A percentile compares a stretch with the other conserved stretches of the same genome.
Conservation (phyloP, 2,888 invertebrate species). For the Xylophagus ater region DNA sequence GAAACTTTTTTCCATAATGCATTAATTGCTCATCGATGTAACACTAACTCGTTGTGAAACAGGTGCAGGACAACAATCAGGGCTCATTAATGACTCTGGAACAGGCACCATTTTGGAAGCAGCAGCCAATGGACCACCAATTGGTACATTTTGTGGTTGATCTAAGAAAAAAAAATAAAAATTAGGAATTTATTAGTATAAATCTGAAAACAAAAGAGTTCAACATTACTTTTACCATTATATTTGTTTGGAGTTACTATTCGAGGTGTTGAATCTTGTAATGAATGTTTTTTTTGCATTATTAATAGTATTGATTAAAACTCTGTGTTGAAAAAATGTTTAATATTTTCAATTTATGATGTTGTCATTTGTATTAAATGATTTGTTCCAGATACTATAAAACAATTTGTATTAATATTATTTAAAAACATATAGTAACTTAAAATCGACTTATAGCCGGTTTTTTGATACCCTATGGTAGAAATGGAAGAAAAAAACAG, state of each 20-base stretch:
- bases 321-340: conserved; percentile 45
- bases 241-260: conserved; percentile 36
- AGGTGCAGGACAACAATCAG: conserved; percentile 45
- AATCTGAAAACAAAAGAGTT: background rate
- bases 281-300: conserved; percentile 29
- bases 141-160: conserved; percentile 24
- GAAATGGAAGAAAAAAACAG: too few species aligned
- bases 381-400: conserved; percentile 23
- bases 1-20: conserved; percentile 82
- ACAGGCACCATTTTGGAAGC: conserved; percentile 81
- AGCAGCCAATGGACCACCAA: conserved; percentile 53
- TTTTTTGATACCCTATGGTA: too few species aligned
- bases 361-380: conserved; percentile 37
- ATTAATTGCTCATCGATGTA: conserved; percentile 54
- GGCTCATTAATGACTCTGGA: conserved; percentile 78
- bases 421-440: too few species aligned
- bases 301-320: conserved; percentile 28
- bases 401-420: too few species aligned
- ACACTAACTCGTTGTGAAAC: conserved; percentile 33
- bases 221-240: conserved; percentile 25
- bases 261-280: conserved; percentile 35
- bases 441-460: too few species aligned
- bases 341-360: conserved; percentile 38
- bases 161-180: conserved; percentile 20
- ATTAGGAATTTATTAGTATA: background rate